Base-by-base conservation (phyloP, 92 coral and sea anemone genomes). In the Heliopora coerulea region DNA sequence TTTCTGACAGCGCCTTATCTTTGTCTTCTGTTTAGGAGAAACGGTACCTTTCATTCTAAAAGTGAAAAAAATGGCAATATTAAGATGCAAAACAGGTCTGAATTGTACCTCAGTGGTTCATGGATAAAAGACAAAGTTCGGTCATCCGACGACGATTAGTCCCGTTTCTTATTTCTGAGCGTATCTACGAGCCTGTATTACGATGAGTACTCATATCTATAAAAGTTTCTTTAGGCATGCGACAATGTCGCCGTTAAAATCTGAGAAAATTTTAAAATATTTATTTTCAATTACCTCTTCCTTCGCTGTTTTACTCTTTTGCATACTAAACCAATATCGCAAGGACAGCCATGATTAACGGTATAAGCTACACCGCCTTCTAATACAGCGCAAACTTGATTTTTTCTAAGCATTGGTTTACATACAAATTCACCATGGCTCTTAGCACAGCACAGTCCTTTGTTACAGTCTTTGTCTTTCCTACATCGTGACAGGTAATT, bases 361-460 rank as follows among this genome's bases (percentile, higher is more conserved):
- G 89, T 77, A 73, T 90, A 93, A 1, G 86, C 98, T 14, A 93
- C 73, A 10, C 98, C 98, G 20, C 98, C 98, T 54, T 88, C 90
- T 42, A 88, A 79, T 26, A 90, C 98, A 33, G 82, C 72, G 49
- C 98, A 93, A 59, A 84, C 72, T 19, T 87, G 93, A 59, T 88
- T 76, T 63, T 89, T 89, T 63, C 74, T 79, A 56, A 93, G 76
- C 89, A 85, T 81, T 61, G 74, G 63, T 78, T 86, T 93, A 78
- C 98, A 93, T 23, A 93, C 79, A 67, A 86, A 85, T 49, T 93
- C 96, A 11, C 98, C 98, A 62, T 93, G 98, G 52, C 87, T 86
- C 65, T 85, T 89, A 25, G 88, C 98, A 41, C 98, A 93, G 54
- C 98, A 93, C 49, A 93, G 75, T 1, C 92, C 93, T 46, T 81